Evolutionary conservation across 2,888 invertebrate species (phyloP).

Genomic region (Heliconius cydno): DNA sequence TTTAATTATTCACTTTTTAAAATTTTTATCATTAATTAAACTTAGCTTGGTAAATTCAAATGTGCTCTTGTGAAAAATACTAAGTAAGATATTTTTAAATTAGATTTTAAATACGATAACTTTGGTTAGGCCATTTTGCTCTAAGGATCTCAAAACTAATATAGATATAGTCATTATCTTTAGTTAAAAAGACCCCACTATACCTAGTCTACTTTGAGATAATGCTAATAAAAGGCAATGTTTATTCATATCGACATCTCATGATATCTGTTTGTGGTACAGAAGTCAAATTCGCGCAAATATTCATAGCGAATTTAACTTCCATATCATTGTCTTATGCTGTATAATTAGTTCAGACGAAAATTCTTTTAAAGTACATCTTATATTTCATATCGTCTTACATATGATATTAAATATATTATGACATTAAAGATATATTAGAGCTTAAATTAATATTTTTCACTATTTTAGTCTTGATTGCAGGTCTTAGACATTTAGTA

Average conservation of each 20-base stretch:
- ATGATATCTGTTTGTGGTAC: neutral
- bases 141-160: neutral
- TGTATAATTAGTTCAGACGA: neutral
- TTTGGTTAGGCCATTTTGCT: neutral
- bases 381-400: neutral
- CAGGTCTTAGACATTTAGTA: neutral
- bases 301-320: constrained; percentile 8
- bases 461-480: neutral
- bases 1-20: neutral
- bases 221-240: neutral
- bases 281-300: neutral
- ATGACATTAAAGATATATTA: neutral
- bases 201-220: neutral
- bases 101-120: no score
- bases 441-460: neutral
- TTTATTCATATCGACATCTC: constrained; percentile 9
- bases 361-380: neutral
- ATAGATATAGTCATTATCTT: neutral
- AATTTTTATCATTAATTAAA: neutral
- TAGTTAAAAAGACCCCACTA: neutral
- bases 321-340: neutral
- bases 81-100: no score
- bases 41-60: neutral
- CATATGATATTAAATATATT: no score
- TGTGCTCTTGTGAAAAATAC: neutral